Evolutionary conservation across 2,113 vertebrate species (phyloP).

Genomic region (Cyphomyrus plagiostoma): DNA sequence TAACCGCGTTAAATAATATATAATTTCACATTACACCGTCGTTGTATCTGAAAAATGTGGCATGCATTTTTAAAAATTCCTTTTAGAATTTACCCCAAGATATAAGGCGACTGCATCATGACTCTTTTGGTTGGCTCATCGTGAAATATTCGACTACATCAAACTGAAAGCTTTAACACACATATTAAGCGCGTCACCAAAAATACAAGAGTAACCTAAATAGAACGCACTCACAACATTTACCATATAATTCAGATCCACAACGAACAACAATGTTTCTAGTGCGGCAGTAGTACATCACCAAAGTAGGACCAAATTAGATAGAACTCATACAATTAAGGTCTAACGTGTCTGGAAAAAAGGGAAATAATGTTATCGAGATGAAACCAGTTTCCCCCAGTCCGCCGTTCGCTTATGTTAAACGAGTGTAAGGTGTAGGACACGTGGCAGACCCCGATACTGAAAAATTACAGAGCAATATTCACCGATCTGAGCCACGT

Average conservation of each 20-base stretch:
- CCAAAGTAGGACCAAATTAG: neutral
- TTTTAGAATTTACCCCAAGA: neutral
- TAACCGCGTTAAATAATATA: neutral
- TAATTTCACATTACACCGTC: neutral
- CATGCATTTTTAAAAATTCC: neutral
- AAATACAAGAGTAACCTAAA: neutral
- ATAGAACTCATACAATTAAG: neutral
- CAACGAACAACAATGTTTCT: neutral
- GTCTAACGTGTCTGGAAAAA: neutral
- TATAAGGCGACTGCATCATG: neutral
- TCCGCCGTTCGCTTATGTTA: neutral
- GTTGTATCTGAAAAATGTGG: neutral
- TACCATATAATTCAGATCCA: neutral
- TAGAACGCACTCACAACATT: neutral
- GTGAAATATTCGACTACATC: neutral
- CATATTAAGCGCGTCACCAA: neutral
- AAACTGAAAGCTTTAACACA: neutral
- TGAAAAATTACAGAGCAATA: neutral
- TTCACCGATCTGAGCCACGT: neutral
- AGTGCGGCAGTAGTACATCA: neutral
- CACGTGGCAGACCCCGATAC: neutral
- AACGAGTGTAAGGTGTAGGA: neutral
- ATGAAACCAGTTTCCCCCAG: neutral
- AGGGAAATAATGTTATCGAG: neutral
- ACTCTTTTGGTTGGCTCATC: neutral